Evolutionary conservation across 2,113 vertebrate species (phyloP).

Genomic region (Athene noctua): DNA sequence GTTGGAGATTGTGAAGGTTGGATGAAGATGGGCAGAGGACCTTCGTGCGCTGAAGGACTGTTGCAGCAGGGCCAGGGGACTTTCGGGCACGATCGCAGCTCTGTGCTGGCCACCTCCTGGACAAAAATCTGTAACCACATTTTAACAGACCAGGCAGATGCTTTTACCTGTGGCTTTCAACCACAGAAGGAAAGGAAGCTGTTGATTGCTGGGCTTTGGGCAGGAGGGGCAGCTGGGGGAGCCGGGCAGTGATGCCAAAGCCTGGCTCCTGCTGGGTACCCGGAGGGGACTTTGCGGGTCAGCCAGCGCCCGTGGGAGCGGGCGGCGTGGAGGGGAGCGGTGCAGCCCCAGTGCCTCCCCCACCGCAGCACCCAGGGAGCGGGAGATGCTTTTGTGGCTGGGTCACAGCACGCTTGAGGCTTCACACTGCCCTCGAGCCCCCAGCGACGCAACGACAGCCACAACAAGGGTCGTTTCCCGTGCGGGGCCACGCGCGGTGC

Average conservation of each 20-base stretch:
- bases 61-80: neutral
- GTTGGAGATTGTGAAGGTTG: rapidly evolving
- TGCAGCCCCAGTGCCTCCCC: neutral
- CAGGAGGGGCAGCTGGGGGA: neutral
- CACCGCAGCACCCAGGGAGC: rapidly evolving
- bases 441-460: neutral
- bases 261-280: neutral
- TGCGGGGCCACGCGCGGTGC: neutral
- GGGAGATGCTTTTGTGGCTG: neutral
- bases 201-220: neutral
- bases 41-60: rapidly evolving
- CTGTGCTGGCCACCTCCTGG: neutral
- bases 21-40: neutral
- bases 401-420: neutral
- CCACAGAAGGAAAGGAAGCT: neutral
- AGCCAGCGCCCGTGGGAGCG: rapidly evolving
- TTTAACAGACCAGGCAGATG: neutral
- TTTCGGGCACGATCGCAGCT: rapidly evolving
- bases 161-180: neutral
- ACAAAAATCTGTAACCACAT: neutral
- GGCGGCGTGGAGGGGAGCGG: neutral
- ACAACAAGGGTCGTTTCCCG: neutral
- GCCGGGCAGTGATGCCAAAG: rapidly evolving
- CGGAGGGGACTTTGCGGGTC: neutral
- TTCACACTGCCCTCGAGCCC: neutral